These are phyloP conservation scores for Bactericera cockerelli DNA, from an alignment of 1,140 invertebrate genomes.

Conservation along the genomic window DNA sequence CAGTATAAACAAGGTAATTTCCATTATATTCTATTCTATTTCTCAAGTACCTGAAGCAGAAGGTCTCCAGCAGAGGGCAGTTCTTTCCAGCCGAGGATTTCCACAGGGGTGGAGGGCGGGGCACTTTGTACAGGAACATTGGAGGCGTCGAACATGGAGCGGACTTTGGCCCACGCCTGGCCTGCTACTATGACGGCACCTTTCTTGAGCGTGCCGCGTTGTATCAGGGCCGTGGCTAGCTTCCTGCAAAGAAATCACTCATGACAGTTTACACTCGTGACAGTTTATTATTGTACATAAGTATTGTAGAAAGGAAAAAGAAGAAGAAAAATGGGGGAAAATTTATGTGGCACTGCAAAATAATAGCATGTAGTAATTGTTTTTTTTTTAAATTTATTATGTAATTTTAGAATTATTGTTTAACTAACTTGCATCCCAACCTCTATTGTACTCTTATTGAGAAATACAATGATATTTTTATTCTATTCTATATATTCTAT, in stretches of 20 bases:
- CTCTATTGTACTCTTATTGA: too few species aligned
- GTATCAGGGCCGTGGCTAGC: slow-evolving; percentile 71
- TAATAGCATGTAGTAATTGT: too few species aligned
- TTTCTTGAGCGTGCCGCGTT: slow-evolving; percentile 73
- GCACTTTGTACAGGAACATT: slow-evolving; percentile 50
- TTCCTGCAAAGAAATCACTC: slow-evolving; percentile 41
- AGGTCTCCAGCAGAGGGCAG: slow-evolving; percentile 75
- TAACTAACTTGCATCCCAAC: too few species aligned
- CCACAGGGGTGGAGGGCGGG: slow-evolving; percentile 63
- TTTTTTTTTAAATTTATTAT: background rate
- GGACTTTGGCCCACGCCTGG: slow-evolving; percentile 64
- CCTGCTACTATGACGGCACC: slow-evolving; percentile 73
- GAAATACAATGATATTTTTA: too few species aligned
- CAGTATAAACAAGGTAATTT: too few species aligned
- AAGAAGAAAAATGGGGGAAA: too few species aligned
- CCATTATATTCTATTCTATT: too few species aligned
- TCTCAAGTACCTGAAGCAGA: slow-evolving; percentile 73
- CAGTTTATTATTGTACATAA: slow-evolving; percentile 10
- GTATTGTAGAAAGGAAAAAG: background rate
- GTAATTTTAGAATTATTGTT: too few species aligned
- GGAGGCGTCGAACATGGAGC: slow-evolving; percentile 58
- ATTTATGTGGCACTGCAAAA: too few species aligned
- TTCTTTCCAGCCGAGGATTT: slow-evolving; percentile 77
- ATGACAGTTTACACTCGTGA: background rate
- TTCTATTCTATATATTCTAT: too few species aligned